These are phyloP conservation scores for Crypturellus tataupa DNA, from an alignment of 2,797 vertebrate species.

Conservation along the genomic window DNA sequence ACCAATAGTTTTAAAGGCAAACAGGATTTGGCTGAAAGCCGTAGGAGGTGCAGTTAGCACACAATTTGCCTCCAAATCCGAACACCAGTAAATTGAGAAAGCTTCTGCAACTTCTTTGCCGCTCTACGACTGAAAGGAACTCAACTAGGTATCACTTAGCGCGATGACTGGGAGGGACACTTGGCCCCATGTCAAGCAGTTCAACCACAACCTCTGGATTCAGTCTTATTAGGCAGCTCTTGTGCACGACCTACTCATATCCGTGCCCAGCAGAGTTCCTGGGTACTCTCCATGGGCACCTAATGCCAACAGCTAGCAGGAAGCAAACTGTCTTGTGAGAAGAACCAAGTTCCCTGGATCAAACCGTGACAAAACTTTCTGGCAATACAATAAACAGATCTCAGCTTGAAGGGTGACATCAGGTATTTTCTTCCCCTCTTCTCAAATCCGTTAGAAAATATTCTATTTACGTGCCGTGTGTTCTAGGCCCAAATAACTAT, in stretches of 20 bases:
- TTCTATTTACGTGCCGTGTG: background rate
- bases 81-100: background rate
- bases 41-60: background rate
- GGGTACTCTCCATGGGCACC: background rate
- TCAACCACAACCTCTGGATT: background rate
- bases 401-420: background rate
- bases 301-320: background rate
- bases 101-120: background rate
- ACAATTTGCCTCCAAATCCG: background rate
- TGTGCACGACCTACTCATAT: accelerated
- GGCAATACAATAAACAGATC: background rate
- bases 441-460: background rate
- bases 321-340: background rate
- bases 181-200: accelerated
- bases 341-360: background rate
- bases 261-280: background rate
- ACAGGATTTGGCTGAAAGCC: background rate
- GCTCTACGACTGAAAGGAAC: background rate
- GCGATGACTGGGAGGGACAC: background rate
- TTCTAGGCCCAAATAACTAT: background rate
- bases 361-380: background rate
- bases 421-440: background rate
- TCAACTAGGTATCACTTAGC: background rate
- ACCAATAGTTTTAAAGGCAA: background rate
- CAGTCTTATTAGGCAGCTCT: background rate